These are phyloP conservation scores for Arctia plantaginis DNA, from an alignment of 2,888 invertebrate genomes.

Conservation along the genomic window DNA sequence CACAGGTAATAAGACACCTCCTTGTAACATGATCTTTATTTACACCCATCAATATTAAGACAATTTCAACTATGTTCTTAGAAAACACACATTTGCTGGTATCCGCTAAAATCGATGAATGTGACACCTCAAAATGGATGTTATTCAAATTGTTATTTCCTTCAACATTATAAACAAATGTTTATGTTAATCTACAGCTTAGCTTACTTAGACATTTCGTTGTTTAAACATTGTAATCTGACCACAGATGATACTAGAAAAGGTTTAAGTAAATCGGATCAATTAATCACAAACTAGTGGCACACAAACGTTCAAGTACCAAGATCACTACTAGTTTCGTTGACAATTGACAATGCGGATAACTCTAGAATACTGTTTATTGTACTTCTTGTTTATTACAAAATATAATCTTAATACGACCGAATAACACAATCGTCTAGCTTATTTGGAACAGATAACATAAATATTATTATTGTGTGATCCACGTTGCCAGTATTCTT, in stretches of 20 bases:
- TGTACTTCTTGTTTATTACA: not conserved
- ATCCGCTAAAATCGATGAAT: constrained; percentile 38
- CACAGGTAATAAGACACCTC: constrained; percentile 37
- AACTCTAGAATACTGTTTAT: not conserved
- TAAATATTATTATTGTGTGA: not conserved
- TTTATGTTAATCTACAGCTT: not conserved
- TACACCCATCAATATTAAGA: constrained; percentile 30
- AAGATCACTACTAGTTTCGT: not conserved
- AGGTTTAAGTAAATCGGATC: not conserved
- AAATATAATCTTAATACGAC: not conserved
- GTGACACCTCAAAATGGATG: constrained; percentile 35
- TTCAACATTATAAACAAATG: constrained; percentile 27
- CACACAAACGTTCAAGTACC: not conserved
- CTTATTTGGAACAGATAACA: not conserved
- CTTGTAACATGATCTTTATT: constrained; percentile 27
- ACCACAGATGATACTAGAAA: not conserved
- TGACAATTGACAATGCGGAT: not conserved
- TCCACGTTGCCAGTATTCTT: not conserved
- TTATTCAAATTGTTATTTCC: constrained; percentile 40
- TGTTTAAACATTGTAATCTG: not conserved
- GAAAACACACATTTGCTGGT: constrained; percentile 32
- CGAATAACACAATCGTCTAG: not conserved
- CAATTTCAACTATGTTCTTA: constrained; percentile 42
- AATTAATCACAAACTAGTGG: not conserved
- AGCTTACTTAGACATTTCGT: not conserved